A percentile compares a stretch with the other conserved stretches of the same genome.
These are phyloP conservation scores for Athalia rosae DNA, from an alignment of 2,888 invertebrate genomes.

Conservation along the genomic window DNA sequence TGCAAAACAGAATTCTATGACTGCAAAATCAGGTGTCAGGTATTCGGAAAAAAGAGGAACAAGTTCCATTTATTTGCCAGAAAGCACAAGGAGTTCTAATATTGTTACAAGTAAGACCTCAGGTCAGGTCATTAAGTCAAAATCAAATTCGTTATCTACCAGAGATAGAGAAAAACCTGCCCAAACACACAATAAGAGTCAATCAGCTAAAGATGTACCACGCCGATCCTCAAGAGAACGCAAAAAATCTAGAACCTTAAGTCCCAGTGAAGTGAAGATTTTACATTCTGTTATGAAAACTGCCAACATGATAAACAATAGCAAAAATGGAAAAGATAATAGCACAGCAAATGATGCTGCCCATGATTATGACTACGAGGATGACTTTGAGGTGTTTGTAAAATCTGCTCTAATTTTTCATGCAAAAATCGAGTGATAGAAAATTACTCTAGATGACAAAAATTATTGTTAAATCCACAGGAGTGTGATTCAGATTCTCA, in stretches of 20 bases:
- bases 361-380: conserved; percentile 70
- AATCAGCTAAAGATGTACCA: conserved; percentile 18
- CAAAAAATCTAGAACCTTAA: conserved; percentile 65
- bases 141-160: conserved; percentile 34
- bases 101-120: not conserved
- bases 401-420: not conserved
- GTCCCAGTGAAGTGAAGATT: conserved; percentile 68
- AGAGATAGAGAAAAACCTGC: conserved; percentile 31
- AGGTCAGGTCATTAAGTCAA: conserved; percentile 44
- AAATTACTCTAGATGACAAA: conserved; percentile 31
- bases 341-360: conserved; percentile 49
- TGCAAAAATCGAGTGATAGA: not conserved
- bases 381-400: conserved; percentile 74
- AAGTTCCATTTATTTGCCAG: conserved; percentile 64
- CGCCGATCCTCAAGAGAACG: conserved; percentile 58
- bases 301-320: not conserved
- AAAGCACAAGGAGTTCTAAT: conserved; percentile 48
- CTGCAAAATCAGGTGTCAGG: conserved; percentile 48
- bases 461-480: conserved; percentile 60
- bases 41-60: conserved; percentile 64
- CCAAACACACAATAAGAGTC: conserved; percentile 21
- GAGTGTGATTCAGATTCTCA: conserved; percentile 76
- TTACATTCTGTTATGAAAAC: conserved; percentile 51
- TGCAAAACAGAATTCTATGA: not conserved
- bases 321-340: conserved; percentile 7